These are phyloP conservation scores for Rallus limicola DNA, from an alignment of 2,113 vertebrate species.

Conservation along the genomic window DNA sequence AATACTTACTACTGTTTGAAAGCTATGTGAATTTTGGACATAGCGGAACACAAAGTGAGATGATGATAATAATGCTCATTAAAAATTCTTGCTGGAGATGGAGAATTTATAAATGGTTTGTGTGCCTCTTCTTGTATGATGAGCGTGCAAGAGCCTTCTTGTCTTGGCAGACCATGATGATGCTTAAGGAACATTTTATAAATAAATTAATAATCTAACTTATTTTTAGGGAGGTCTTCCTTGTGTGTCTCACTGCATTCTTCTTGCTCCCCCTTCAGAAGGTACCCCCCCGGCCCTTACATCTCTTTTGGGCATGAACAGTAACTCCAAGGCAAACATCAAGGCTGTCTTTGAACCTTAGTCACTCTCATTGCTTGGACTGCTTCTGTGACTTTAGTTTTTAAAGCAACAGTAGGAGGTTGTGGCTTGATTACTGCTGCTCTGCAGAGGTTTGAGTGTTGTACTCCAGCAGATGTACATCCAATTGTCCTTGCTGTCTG, in stretches of 20 bases:
- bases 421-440: neutral
- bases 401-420: neutral
- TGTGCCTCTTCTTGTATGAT: neutral
- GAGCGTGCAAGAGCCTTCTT: neutral
- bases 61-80: neutral
- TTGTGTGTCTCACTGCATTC: neutral
- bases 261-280: neutral
- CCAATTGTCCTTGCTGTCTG: neutral
- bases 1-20: neutral
- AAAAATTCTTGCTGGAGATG: neutral
- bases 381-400: neutral
- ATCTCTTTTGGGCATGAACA: neutral
- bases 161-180: neutral
- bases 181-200: neutral
- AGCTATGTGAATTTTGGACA: neutral
- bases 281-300: rapidly evolving
- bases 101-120: neutral
- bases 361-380: neutral
- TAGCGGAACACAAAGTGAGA: neutral
- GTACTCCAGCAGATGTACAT: neutral
- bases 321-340: neutral
- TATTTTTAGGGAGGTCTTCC: neutral
- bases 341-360: neutral
- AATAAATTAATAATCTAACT: neutral
- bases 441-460: neutral